Conservation (phyloP, 2,797 vertebrate species). For the Gymnoscopelus braueri region DNA sequence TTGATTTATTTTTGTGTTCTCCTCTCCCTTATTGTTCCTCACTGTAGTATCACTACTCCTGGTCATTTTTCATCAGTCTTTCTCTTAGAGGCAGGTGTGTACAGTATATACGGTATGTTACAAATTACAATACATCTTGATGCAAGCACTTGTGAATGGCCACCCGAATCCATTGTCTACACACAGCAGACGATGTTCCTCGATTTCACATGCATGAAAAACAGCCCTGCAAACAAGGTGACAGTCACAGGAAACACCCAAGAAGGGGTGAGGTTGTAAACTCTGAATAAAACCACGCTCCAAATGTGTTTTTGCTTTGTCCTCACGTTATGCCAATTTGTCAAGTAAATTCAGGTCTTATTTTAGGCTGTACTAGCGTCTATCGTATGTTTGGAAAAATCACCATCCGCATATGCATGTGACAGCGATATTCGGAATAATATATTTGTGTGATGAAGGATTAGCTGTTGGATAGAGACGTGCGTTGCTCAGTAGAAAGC, state of each 20-base stretch:
- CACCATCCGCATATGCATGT: background rate
- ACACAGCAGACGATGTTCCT: constrained; percentile 93
- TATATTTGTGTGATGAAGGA: constrained; percentile 4
- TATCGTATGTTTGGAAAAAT: background rate
- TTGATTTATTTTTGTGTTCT: too few species aligned
- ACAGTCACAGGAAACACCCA: constrained; percentile 92
- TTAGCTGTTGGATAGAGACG: constrained; percentile 5
- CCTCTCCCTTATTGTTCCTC: too few species aligned
- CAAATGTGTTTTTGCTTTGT: too few species aligned
- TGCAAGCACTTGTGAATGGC: constrained; percentile 89
- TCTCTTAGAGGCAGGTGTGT: too few species aligned
- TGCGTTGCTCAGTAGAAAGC: background rate
- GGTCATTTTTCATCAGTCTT: too few species aligned
- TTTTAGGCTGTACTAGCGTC: too few species aligned
- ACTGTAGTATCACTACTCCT: too few species aligned
- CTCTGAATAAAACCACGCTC: constrained; percentile 48
- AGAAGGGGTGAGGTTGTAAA: constrained; percentile 25
- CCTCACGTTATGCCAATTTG: too few species aligned
- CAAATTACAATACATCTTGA: constrained; percentile 89
- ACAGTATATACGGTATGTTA: too few species aligned
- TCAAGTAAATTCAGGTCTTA: too few species aligned
- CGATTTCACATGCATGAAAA: constrained; percentile 94
- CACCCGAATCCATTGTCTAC: constrained; percentile 95
- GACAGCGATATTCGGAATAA: background rate
- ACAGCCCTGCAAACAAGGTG: constrained; percentile 95